phyloP scores from a whole-genome alignment of 2,113 vertebrate genomes.

The Hiodon alosoides region DNA sequence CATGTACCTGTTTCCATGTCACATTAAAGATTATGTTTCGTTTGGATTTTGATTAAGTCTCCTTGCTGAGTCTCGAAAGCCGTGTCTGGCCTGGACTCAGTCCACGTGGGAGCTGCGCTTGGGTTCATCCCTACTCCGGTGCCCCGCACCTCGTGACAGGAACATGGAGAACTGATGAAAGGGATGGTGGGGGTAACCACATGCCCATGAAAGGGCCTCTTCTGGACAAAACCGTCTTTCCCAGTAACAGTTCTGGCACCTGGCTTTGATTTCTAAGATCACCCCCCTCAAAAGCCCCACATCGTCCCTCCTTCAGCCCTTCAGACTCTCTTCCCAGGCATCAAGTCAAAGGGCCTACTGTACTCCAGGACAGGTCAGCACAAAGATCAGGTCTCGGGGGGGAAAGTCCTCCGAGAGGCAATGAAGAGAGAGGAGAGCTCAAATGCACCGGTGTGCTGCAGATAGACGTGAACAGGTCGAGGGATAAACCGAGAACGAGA shows the following conservation, averaged over 20 bases:
- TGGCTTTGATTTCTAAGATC: slow-evolving; percentile 34
- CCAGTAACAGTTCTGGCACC: slow-evolving; percentile 26
- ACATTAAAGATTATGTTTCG: too few relatives aligned
- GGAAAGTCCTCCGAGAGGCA: neutral
- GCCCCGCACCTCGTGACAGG: too few relatives aligned
- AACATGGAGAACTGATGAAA: too few relatives aligned
- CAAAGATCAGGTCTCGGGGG: neutral
- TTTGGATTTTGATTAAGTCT: too few relatives aligned
- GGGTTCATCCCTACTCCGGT: too few relatives aligned
- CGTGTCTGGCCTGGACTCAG: too few relatives aligned
- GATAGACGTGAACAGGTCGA: slow-evolving; percentile 64
- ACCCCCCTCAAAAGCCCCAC: neutral
- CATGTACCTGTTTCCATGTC: too few relatives aligned
- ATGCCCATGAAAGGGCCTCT: too few relatives aligned
- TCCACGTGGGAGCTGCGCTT: too few relatives aligned
- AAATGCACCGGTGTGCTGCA: slow-evolving; percentile 60
- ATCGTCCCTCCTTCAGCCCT: neutral
- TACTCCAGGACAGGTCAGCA: slow-evolving; percentile 4
- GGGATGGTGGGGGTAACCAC: too few relatives aligned
- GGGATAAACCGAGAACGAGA: slow-evolving; percentile 51
- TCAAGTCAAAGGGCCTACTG: slow-evolving; percentile 21
- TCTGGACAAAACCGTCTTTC: neutral
- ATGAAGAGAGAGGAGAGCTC: too few relatives aligned
- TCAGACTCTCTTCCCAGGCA: neutral
- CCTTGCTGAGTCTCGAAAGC: too few relatives aligned